Base-by-base conservation (phyloP, 2,888 invertebrate genomes). In the Axea sp. region DNA sequence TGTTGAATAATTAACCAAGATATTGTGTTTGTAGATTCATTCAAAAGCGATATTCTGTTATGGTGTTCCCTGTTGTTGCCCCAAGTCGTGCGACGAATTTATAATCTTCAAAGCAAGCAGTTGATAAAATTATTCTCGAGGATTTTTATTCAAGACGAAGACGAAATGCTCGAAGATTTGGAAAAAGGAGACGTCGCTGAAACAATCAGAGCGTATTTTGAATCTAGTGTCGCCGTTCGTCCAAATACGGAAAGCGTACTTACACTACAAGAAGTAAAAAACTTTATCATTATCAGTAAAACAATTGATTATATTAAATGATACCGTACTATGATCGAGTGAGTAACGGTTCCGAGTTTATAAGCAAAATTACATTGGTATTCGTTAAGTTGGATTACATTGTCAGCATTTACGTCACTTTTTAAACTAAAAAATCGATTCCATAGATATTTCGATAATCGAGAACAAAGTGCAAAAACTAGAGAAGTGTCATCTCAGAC, bases 71-170 rank as follows among this genome's bases (percentile, higher is more conserved):
- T 97, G 76, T 88, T 98, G 12, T 88, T 98, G 47, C 98, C 97
- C 0, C 93, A 93, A 39, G 93, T 93, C 15, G 91, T 92, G 7
- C 96, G 96, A 86, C 90, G 95, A 71, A 92, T 97, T 22, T 98
- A 97, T 85, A 97, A 98, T 89, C 89, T 98, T 43, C 96, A 96
- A 89, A 96, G 94, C 84, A 97, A 96, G 86, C 96, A 97, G 83
- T 89, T 98, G 53, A 89, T 96, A 0, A 97, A 98, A 88, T 87
- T 97, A 35, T 97, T 96, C 85, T 93, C 96, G 37, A 91, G 92
- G 88, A 92, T 97, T 68, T 94, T 97, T 77, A 88, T 89, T 1
- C 90, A 90, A 0, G 92, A 93, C 86, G 92, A 92, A 72, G 92
- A 93, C 78, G 93, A 93, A 37, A 97, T 98, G 96, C 87, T 95